phyloP scores from a whole-genome alignment of 2,113 vertebrate species.

The Anolis sagrei region DNA sequence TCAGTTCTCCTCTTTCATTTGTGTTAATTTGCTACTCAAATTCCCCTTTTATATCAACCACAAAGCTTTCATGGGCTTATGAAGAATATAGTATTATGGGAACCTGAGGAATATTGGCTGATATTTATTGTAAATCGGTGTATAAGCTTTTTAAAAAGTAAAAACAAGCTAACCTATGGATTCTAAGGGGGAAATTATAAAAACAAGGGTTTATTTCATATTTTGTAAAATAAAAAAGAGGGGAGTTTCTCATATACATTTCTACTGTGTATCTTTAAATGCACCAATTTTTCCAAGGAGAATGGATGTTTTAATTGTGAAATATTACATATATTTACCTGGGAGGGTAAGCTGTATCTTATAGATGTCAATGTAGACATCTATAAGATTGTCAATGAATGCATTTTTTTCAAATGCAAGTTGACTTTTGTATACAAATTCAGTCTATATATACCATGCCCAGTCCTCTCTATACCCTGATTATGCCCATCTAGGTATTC shows the following conservation, averaged over 20 bases:
- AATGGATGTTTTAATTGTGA: background rate
- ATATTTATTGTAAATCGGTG: background rate
- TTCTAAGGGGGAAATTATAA: fast-evolving
- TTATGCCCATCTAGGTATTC: too few species aligned
- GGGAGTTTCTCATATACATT: background rate
- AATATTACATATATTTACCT: background rate
- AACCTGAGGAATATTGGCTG: background rate
- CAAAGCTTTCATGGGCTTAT: background rate
- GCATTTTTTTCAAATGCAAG: background rate
- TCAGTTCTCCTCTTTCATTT: background rate
- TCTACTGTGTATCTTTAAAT: conserved; percentile 25
- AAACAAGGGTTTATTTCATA: background rate
- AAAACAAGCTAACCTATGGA: background rate
- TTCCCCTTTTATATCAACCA: conserved; percentile 4
- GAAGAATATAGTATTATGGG: background rate
- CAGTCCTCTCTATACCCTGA: too few species aligned
- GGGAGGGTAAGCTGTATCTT: background rate
- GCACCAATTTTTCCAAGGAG: background rate
- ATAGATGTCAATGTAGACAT: background rate
- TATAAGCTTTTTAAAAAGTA: background rate
- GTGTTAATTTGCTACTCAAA: background rate
- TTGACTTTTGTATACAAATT: background rate
- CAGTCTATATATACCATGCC: too few species aligned
- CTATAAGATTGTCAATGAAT: too few species aligned
- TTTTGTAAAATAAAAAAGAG: background rate